Percentiles rank a stretch among this genome's conserved stretches.
Evolutionary conservation across 2,888 invertebrate species (phyloP).

Genomic region (Tigriopus californicus): DNA sequence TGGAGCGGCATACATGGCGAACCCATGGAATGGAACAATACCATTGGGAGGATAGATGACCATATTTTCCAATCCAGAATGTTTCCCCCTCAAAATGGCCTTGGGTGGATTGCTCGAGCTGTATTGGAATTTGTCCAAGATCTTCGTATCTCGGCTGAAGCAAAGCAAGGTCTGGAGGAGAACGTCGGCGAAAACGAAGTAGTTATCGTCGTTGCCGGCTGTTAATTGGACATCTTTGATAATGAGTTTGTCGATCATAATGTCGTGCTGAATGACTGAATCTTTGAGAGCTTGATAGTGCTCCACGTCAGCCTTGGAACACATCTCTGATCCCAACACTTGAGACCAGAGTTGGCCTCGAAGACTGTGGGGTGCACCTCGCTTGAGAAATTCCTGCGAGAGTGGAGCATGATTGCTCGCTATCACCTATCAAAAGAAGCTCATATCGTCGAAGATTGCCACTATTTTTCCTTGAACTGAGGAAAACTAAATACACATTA

Average conservation of each 20-base stretch:
- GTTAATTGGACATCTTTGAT: constrained; percentile 91
- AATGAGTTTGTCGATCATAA: constrained; percentile 80
- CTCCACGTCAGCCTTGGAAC: constrained; percentile 40
- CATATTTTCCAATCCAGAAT: constrained; percentile 37
- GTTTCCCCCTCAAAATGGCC: constrained; percentile 51
- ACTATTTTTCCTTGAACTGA: neutral
- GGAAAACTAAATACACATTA: neutral
- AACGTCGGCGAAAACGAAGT: constrained; percentile 91
- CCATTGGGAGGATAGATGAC: constrained; percentile 80
- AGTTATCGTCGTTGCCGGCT: constrained; percentile 91
- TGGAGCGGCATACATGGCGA: constrained; percentile 94
- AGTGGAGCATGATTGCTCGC: constrained; percentile 53
- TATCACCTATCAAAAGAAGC: neutral
- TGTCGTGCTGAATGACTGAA: constrained; percentile 64
- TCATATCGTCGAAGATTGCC: neutral
- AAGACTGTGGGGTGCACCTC: constrained; percentile 58
- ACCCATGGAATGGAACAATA: constrained; percentile 87
- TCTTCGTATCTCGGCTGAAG: constrained; percentile 60
- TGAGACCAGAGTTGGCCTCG: constrained; percentile 69
- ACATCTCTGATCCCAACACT: constrained; percentile 44
- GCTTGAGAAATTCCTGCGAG: constrained; percentile 73
- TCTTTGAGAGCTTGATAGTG: constrained; percentile 63
- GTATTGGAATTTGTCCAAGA: constrained; percentile 29
- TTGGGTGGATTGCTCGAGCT: constrained; percentile 44
- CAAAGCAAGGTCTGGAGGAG: constrained; percentile 75